These are phyloP conservation scores for Eurytoma adleriae DNA, from an alignment of 2,888 invertebrate genomes.

Conservation along the genomic window DNA sequence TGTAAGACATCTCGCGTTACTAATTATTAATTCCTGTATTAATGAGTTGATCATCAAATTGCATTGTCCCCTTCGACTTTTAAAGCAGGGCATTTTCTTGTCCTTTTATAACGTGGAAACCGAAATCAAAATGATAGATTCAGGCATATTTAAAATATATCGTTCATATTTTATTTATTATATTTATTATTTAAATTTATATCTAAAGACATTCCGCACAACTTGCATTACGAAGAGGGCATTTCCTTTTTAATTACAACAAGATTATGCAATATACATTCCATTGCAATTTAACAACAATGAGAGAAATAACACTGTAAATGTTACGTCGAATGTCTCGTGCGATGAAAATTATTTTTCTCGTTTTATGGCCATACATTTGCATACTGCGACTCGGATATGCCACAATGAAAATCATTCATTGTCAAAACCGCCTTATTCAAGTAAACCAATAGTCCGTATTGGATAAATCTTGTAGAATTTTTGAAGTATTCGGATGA, in stretches of 20 bases:
- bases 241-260: constrained; percentile 36
- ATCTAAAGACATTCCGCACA: constrained; percentile 49
- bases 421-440: constrained; percentile 51
- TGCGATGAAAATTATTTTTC: constrained; percentile 24
- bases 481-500: constrained; percentile 33
- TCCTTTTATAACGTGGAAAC: constrained; percentile 28
- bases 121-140: constrained; percentile 36
- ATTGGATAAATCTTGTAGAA: constrained; percentile 47
- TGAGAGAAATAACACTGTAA: constrained; percentile 24
- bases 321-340: constrained; percentile 14
- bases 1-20: constrained; percentile 28
- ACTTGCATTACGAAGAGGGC: constrained; percentile 37
- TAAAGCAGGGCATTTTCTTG: constrained; percentile 19
- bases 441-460: constrained; percentile 40
- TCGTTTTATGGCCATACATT: no score
- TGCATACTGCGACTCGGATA: no score
- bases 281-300: constrained; percentile 24
- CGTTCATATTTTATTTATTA: constrained; percentile 50
- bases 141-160: constrained; percentile 33
- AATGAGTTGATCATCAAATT: constrained; percentile 30
- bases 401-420: constrained; percentile 18
- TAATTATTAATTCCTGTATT: constrained; percentile 29
- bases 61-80: constrained; percentile 21
- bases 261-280: constrained; percentile 45
- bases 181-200: constrained; percentile 25